phyloP scores from a whole-genome alignment of 2,888 invertebrate species.

The Sinotaia quadrata region DNA sequence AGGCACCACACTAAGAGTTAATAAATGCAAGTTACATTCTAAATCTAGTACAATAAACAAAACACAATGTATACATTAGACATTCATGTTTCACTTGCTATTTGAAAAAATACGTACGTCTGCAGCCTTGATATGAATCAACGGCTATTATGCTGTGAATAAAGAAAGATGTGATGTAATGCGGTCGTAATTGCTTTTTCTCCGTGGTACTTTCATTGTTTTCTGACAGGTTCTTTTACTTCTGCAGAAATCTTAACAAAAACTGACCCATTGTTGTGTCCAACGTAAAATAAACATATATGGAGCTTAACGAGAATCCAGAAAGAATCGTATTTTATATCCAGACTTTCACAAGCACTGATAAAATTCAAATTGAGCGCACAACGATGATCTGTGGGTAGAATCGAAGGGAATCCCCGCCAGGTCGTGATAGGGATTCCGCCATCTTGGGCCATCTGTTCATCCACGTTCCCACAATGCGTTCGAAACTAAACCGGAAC shows the following conservation, averaged over 20 bases:
- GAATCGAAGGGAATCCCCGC: constrained; percentile 32
- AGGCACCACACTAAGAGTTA: no score
- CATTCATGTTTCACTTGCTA: background rate
- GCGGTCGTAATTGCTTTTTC: constrained; percentile 1
- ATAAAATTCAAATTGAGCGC: constrained; percentile 31
- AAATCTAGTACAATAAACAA: no score
- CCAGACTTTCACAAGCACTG: no score
- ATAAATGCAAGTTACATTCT: no score
- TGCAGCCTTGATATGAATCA: constrained; percentile 18
- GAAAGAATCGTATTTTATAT: no score
- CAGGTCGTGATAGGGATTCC: constrained; percentile 28
- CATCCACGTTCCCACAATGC: constrained; percentile 35
- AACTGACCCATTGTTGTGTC: no score
- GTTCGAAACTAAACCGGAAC: constrained; percentile 32
- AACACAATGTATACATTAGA: no score
- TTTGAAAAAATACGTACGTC: background rate
- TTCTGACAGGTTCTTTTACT: no score
- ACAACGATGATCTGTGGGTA: constrained; percentile 29
- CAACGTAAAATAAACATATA: no score
- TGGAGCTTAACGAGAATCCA: no score
- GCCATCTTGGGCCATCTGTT: constrained; percentile 33
- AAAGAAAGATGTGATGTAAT: no score
- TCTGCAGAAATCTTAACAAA: no score
- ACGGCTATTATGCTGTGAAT: constrained; percentile 12
- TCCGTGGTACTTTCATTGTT: constrained; percentile 25